phyloP scores from a whole-genome alignment of 1,140 invertebrate genomes.

The Sycophila sp. region DNA sequence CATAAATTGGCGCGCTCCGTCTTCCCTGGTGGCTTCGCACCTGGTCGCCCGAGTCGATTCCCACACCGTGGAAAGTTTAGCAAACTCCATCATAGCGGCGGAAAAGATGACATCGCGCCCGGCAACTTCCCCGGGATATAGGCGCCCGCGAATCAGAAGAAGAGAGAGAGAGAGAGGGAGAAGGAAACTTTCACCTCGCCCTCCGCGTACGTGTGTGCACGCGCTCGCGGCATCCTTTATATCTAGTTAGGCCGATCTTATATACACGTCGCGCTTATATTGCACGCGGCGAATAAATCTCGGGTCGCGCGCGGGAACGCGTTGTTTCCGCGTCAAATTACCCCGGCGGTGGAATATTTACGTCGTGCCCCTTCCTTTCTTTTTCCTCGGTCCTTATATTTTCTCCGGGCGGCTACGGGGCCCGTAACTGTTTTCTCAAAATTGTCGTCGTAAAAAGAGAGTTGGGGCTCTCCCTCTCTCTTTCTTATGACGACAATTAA shows the following conservation, averaged over 20 bases:
- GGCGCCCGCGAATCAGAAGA: background rate
- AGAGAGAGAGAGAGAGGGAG: background rate
- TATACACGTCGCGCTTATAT: background rate
- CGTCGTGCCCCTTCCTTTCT: too few species aligned
- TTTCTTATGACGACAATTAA: too few species aligned
- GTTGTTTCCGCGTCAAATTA: background rate
- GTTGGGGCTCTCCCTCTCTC: too few species aligned
- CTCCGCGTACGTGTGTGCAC: background rate
- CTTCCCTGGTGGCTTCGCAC: background rate
- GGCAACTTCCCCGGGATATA: background rate
- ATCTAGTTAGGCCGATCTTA: constrained; percentile 30
- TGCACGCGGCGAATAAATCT: background rate
- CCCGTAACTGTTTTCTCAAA: too few species aligned
- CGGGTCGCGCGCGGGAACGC: background rate
- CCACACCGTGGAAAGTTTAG: background rate
- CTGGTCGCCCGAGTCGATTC: background rate
- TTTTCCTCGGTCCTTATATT: too few species aligned
- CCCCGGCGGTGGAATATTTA: too few species aligned
- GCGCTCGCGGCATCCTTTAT: background rate
- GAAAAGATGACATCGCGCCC: background rate
- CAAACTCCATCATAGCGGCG: too few species aligned
- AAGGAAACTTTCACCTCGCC: background rate
- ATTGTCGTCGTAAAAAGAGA: too few species aligned
- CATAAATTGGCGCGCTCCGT: background rate
- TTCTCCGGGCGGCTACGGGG: too few species aligned